These are phyloP conservation scores for Alligator sinensis DNA, from an alignment of 2,113 vertebrate genomes.

Conservation along the genomic window DNA sequence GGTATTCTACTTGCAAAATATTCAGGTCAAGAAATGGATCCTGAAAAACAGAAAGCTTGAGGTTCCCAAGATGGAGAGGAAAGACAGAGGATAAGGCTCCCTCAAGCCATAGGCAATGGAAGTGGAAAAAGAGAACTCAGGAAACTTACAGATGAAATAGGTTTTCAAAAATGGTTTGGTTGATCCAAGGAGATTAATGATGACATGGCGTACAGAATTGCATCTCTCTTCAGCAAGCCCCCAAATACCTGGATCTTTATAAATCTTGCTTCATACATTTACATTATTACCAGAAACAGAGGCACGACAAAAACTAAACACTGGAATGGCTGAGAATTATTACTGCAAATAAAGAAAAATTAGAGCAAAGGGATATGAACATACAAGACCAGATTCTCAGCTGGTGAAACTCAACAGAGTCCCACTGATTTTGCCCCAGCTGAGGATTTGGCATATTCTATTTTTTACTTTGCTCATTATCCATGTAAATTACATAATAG, in stretches of 20 bases:
- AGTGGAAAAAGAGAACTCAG: conserved; percentile 30
- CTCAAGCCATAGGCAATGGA: conserved; percentile 44
- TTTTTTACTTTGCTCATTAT: not conserved
- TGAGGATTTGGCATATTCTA: not conserved
- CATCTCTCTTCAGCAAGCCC: conserved; percentile 28
- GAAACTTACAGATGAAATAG: conserved; percentile 50
- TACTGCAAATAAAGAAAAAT: conserved; percentile 14
- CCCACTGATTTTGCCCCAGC: not conserved
- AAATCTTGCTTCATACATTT: conserved; percentile 32
- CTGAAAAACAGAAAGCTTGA: not conserved
- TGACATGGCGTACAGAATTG: conserved; percentile 6
- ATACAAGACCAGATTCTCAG: not conserved
- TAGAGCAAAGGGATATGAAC: not conserved
- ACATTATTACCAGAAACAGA: conserved; percentile 42
- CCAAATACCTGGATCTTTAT: not conserved
- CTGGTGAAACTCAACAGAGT: not conserved
- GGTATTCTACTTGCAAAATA: not conserved
- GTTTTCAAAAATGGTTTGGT: conserved; percentile 39
- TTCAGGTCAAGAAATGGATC: not conserved
- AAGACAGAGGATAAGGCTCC: conserved; percentile 20
- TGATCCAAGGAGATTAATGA: conserved; percentile 41
- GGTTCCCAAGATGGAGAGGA: not conserved
- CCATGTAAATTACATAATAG: conserved; percentile 1
- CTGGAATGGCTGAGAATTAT: not conserved
- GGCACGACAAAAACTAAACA: conserved; percentile 22